phyloP scores from a whole-genome alignment of 64 coral and sea anemone genomes.

The Montipora sp. region DNA sequence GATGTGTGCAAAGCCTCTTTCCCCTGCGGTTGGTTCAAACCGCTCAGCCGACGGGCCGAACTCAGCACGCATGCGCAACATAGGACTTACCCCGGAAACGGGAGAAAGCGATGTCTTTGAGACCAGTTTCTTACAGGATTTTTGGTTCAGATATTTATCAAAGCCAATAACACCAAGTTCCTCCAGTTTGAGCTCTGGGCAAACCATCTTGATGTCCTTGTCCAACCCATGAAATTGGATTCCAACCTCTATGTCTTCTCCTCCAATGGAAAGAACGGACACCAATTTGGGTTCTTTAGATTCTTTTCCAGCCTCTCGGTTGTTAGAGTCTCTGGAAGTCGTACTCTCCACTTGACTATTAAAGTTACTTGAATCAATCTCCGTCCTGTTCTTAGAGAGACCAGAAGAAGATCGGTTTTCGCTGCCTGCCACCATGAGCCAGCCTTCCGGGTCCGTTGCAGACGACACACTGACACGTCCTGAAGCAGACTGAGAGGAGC shows the following conservation, averaged over 20 bases:
- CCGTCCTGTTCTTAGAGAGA: slow-evolving; percentile 38
- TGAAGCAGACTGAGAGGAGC: slow-evolving; percentile 4
- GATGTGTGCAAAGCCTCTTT: slow-evolving; percentile 86
- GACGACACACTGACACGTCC: slow-evolving; percentile 58
- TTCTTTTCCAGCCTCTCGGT: slow-evolving; percentile 26
- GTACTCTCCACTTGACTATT: slow-evolving; percentile 68
- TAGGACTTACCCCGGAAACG: slow-evolving; percentile 28
- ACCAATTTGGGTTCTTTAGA: slow-evolving; percentile 32
- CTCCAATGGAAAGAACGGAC: slow-evolving; percentile 73
- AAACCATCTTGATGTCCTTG: slow-evolving; percentile 70
- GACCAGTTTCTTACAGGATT: slow-evolving; percentile 64
- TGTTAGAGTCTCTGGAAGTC: slow-evolving; percentile 46
- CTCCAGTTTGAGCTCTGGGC: slow-evolving; percentile 56
- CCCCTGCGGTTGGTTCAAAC: slow-evolving; percentile 63
- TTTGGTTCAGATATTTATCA: slow-evolving; percentile 87
- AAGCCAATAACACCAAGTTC: slow-evolving; percentile 78
- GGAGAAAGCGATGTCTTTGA: slow-evolving; percentile 28
- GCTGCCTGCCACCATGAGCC: slow-evolving; percentile 49
- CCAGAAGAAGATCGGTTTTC: slow-evolving; percentile 25
- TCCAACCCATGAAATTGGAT: slow-evolving; percentile 81
- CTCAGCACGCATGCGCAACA: slow-evolving; percentile 57
- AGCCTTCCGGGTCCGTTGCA: slow-evolving; percentile 62
- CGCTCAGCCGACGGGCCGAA: slow-evolving; percentile 79
- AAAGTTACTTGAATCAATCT: slow-evolving; percentile 72
- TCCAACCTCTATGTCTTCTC: slow-evolving; percentile 75